phyloP scores from a whole-genome alignment of 2,888 invertebrate species.

The Erynnis tages region DNA sequence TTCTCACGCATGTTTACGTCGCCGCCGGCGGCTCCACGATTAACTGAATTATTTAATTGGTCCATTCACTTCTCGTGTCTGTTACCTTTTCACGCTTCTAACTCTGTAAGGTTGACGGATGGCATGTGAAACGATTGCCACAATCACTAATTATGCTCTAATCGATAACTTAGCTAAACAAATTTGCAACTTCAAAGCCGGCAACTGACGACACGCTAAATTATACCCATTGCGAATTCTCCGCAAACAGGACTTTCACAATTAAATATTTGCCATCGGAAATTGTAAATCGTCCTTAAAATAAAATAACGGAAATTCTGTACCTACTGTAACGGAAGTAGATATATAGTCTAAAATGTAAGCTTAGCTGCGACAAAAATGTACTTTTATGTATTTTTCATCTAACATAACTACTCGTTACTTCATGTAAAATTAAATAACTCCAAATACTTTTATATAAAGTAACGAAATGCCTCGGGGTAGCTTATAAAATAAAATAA shows the following conservation, averaged over 20 bases:
- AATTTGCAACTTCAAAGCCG: background rate
- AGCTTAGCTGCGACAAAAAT: no score
- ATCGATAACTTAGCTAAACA: slow-evolving; percentile 34
- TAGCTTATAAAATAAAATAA: no score
- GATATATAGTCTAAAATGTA: no score
- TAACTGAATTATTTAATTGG: slow-evolving; percentile 81
- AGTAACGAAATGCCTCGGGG: no score
- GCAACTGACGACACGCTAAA: background rate
- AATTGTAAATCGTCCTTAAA: no score
- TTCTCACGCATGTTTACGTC: slow-evolving; percentile 80
- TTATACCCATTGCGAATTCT: background rate
- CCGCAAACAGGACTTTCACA: background rate
- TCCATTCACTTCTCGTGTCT: slow-evolving; percentile 76
- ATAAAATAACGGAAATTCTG: no score
- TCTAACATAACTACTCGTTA: no score
- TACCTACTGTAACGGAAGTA: no score
- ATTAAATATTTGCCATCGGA: background rate
- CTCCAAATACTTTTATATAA: no score
- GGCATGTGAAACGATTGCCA: slow-evolving; percentile 56
- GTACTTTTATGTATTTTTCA: no score
- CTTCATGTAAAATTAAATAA: no score
- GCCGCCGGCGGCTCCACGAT: slow-evolving; percentile 73
- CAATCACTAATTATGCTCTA: slow-evolving; percentile 57
- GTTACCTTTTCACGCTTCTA: slow-evolving; percentile 73
- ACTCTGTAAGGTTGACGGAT: slow-evolving; percentile 69